A percentile compares a stretch with the other conserved stretches of the same genome.
These are phyloP conservation scores for Acanthornis magna DNA, from an alignment of 2,797 vertebrate genomes.

Conservation along the genomic window DNA sequence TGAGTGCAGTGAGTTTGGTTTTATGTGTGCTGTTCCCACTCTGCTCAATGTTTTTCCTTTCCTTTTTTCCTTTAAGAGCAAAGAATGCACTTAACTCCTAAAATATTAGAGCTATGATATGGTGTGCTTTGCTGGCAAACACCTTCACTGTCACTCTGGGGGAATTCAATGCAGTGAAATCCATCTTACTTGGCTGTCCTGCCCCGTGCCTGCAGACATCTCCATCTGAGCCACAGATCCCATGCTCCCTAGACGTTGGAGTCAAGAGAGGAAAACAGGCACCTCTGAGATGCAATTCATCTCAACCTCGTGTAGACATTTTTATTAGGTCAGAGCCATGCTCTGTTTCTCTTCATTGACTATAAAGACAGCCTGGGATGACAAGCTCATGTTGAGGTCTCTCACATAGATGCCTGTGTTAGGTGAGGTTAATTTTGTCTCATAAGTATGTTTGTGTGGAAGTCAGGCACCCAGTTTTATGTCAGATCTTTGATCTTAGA, in stretches of 20 bases:
- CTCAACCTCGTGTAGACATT: slow-evolving; percentile 19
- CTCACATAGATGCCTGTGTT: not conserved
- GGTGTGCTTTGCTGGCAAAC: not conserved
- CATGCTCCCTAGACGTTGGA: not conserved
- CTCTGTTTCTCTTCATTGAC: slow-evolving; percentile 59
- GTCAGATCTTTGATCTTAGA: not conserved
- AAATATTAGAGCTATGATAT: not conserved
- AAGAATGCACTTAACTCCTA: not conserved
- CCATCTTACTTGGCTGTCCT: not conserved
- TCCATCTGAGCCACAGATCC: not conserved
- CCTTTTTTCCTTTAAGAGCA: not conserved
- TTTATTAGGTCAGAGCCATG: slow-evolving; percentile 35
- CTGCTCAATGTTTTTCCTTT: not conserved
- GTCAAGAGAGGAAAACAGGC: slow-evolving; percentile 31
- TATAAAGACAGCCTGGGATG: slow-evolving; percentile 2
- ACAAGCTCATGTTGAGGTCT: not conserved
- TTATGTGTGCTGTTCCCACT: not conserved
- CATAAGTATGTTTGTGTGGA: not conserved
- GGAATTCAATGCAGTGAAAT: not conserved
- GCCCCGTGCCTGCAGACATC: not conserved
- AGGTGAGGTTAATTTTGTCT: not conserved
- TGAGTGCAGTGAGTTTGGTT: not conserved
- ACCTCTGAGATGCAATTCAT: slow-evolving; percentile 13
- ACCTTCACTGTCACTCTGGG: not conserved
- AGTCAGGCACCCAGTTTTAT: not conserved